A percentile compares a stretch with the other conserved stretches of the same genome.
Evolutionary conservation across 2,797 vertebrate genomes (phyloP).

Genomic region (Aselliscus stoliczkanus): DNA sequence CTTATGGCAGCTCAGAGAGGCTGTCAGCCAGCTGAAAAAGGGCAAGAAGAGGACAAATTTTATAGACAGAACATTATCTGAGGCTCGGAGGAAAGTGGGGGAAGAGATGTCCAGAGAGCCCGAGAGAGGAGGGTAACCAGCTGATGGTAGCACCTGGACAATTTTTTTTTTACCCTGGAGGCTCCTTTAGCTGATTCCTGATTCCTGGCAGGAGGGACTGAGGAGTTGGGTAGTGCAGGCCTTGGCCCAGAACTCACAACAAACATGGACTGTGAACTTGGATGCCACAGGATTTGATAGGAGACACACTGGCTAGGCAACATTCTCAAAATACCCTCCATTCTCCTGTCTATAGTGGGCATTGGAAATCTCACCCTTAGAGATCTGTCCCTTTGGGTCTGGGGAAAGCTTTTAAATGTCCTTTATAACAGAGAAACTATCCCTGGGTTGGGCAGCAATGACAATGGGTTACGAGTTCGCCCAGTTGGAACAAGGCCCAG

Average conservation of each 20-base stretch:
- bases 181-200: not conserved
- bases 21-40: not conserved
- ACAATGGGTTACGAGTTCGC: not conserved
- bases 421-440: not conserved
- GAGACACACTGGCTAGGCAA: not conserved
- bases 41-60: slow-evolving; percentile 1
- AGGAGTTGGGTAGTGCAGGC: not conserved
- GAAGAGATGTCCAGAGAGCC: not conserved
- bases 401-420: not conserved
- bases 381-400: not conserved
- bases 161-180: not conserved
- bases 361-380: not conserved
- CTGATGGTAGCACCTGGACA: not conserved
- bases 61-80: not conserved
- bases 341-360: not conserved
- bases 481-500: not conserved
- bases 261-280: not conserved
- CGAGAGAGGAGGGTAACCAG: not conserved
- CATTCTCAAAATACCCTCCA: not conserved
- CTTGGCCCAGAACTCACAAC: not conserved
- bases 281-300: not conserved
- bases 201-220: not conserved
- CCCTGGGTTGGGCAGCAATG: not conserved
- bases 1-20: not conserved
- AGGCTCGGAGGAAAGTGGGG: not conserved